These are phyloP conservation scores for Falco punctatus DNA, from an alignment of 2,113 vertebrate species.

Conservation along the genomic window DNA sequence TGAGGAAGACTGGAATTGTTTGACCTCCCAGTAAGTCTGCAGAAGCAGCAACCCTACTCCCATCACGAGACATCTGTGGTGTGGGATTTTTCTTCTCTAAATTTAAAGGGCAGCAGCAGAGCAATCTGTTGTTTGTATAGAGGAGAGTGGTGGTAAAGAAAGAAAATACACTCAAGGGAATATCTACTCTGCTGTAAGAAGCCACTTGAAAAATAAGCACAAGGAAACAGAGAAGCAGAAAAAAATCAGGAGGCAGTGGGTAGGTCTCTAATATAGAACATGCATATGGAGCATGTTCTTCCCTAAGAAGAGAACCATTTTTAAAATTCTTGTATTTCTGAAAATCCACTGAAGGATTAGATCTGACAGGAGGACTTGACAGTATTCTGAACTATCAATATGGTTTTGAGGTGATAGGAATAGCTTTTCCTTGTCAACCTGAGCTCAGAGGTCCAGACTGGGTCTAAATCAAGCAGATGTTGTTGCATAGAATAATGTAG, in stretches of 20 bases:
- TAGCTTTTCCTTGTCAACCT: neutral
- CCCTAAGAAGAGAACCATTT: neutral
- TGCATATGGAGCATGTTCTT: neutral
- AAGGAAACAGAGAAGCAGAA: constrained; percentile 31
- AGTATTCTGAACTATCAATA: neutral
- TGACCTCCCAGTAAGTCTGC: neutral
- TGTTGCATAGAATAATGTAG: neutral
- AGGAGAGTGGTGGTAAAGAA: constrained; percentile 49
- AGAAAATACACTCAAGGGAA: constrained; percentile 64
- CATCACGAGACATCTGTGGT: constrained; percentile 42
- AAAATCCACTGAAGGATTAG: neutral
- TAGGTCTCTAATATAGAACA: neutral
- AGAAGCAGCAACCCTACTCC: neutral
- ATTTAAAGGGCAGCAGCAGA: constrained; percentile 69
- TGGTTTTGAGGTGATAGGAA: neutral
- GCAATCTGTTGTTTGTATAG: constrained; percentile 75
- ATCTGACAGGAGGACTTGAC: neutral
- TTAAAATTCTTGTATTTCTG: neutral
- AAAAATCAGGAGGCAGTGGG: neutral
- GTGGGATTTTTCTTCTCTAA: constrained; percentile 30
- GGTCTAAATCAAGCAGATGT: neutral
- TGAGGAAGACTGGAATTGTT: neutral
- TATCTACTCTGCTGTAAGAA: constrained; percentile 43
- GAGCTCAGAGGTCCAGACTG: neutral
- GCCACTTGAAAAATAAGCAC: constrained; percentile 58